A percentile compares a stretch with the other conserved stretches of the same genome.
phyloP scores from a whole-genome alignment of 2,888 invertebrate genomes.

The Andrena haemorrhoa region DNA sequence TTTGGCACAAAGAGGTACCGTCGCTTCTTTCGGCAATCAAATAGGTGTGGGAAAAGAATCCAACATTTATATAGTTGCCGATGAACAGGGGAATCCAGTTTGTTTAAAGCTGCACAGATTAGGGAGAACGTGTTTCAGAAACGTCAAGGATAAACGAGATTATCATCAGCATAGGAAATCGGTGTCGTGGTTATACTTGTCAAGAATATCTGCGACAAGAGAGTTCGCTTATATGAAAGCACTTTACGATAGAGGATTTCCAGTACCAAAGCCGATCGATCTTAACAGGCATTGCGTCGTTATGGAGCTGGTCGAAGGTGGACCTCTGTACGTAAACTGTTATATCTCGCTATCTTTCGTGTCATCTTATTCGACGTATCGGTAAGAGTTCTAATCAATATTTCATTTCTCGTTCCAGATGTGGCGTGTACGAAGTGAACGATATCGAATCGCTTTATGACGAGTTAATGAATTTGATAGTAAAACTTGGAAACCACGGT shows the following conservation, averaged over 20 bases:
- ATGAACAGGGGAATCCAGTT: constrained; percentile 91
- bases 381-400: neutral
- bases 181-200: constrained; percentile 98
- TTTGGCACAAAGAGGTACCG: constrained; percentile 91
- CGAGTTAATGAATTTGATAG: constrained; percentile 96
- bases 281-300: constrained; percentile 98
- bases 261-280: constrained; percentile 97
- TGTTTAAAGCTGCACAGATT: constrained; percentile 97
- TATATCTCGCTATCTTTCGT: neutral
- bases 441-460: constrained; percentile 94
- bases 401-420: constrained; percentile 79
- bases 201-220: constrained; percentile 97
- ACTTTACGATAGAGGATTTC: constrained; percentile 94
- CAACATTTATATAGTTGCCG: constrained; percentile 95
- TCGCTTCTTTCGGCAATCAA: constrained; percentile 97
- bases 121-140: constrained; percentile 98
- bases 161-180: constrained; percentile 96
- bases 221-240: constrained; percentile 99
- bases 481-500: constrained; percentile 96
- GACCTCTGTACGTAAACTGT: constrained; percentile 89
- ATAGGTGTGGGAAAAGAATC: constrained; percentile 99
- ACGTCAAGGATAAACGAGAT: constrained; percentile 97
- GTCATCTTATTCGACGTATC: neutral
- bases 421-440: constrained; percentile 87
- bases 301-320: constrained; percentile 96